Conservation (phyloP, 2,113 vertebrate species). For the Tauraco erythrolophus region DNA sequence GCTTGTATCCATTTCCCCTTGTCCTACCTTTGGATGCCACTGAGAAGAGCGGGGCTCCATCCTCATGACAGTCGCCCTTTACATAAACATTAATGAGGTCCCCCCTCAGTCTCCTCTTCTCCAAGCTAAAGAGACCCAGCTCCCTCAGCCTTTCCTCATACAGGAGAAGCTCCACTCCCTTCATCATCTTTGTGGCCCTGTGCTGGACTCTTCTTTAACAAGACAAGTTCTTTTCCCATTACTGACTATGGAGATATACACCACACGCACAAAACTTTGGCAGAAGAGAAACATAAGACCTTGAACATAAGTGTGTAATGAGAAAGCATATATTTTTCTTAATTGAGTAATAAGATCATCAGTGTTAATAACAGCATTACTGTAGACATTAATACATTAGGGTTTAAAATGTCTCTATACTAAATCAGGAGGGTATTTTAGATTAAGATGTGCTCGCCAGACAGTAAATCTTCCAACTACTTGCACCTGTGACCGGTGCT, state of each 20-base stretch:
- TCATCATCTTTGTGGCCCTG: too few relatives aligned
- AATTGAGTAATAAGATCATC: constrained; percentile 17
- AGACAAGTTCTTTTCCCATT: not conserved
- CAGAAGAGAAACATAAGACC: not conserved
- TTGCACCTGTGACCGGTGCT: not conserved
- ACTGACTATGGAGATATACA: not conserved
- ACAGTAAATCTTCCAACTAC: not conserved
- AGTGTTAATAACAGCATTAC: not conserved
- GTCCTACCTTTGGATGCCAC: too few relatives aligned
- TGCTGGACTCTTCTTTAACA: not conserved
- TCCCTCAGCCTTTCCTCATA: too few relatives aligned
- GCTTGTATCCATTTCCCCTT: too few relatives aligned
- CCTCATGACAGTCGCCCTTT: too few relatives aligned
- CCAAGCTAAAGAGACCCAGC: too few relatives aligned
- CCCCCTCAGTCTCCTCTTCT: too few relatives aligned
- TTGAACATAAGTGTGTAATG: not conserved
- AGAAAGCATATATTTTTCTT: constrained; percentile 24
- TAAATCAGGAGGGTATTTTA: constrained; percentile 8
- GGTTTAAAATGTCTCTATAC: not conserved
- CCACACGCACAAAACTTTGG: not conserved
- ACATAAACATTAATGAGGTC: too few relatives aligned
- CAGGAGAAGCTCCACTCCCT: too few relatives aligned
- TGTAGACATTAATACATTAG: not conserved
- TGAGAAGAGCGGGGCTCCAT: too few relatives aligned
- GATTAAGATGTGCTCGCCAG: not conserved